Evolutionary conservation across 2,113 vertebrate genomes (phyloP), one percentile per base, ranked within the genome.

Genomic region (Anoplopoma fimbria): DNA sequence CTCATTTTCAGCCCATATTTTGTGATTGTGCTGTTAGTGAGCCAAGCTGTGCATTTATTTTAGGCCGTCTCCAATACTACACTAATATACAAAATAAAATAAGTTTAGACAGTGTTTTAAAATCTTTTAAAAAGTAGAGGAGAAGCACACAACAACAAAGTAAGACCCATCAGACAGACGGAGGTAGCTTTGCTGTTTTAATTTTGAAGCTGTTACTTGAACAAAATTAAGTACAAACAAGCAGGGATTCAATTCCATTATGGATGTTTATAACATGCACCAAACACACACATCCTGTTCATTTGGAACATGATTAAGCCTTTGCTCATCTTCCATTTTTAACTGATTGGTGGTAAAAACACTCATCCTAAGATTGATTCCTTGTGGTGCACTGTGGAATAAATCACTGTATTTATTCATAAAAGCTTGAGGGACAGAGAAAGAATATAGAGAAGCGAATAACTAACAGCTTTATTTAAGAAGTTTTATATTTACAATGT

Each of bases 401-500:
- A 45, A 57, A 64, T 25, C 17, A 53, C 14, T 31, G 27, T 58
- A 29, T 60, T 74, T 60, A 45, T 29, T 69, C 40, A 58, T 79
- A 69, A 45, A 33, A 69, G 38, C n/a, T 60, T 29, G 14, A 65
- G 64, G 21, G 4, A 53, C 4, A 27, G 2, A 75, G 27, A 51
- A 17, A 45, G 47, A 62, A 42, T 49, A 61, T 36, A 47, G 23
- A 58, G 38, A 74, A 7, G 23, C 2, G 4, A 58, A 27, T n/a
- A 19, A 58, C 27, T 27, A 10, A 49, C 21, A 60, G 34, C 29
- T 31, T 78, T 47, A 7, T 33, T 27, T 13, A n/a, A 55, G 68
- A 13, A 33, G 47, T 21, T 21, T 21, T 9, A 51, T 19, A 23
- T 23, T 19, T 51, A 21, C 47, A 51, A 19, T 23, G 19, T 23